Base-by-base conservation (phyloP, 2,888 invertebrate species). In the Volucella zonaria region DNA sequence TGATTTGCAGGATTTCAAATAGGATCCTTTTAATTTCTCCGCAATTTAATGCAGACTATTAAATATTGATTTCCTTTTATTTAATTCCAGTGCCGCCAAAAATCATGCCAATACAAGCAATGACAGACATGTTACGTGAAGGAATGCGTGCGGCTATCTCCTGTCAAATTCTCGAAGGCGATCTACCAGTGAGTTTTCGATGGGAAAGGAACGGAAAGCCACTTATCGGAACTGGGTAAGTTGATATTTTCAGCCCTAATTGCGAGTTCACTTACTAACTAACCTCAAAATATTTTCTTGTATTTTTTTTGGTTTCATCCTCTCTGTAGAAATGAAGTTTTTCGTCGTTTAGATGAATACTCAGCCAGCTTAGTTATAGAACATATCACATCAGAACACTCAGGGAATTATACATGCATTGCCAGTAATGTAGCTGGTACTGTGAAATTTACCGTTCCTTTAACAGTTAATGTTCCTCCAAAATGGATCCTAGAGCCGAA, bases 331-430 rank as follows among this genome's bases (percentile, higher is more conserved):
- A 92, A 93, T 52, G 94, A 94, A 87, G 93, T 94, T 1, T 92
- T 93, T 31, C 92, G 94, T 62, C 93, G 95, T 73, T 93, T 95
- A 91, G 97, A 97, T 90, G 97, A 96, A 90, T 97, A 97, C 92
- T 96, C 97, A 61, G 95, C 96, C 51, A 95, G 96, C 64, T 93
- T 97, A 87, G 95, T 97, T 88, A 97, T 97, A 88, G 97, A 97
- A 90, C 95, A 95, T 90, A 96, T 97, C 86, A 95, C 95, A 74
- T 96, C 97, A 42, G 94, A 95, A 67, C 97, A 97, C 91, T 96
- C 95, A 88, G 97, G 98, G 89, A 97, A 97, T 92, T 97, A 97
- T 90, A 97, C 97, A n/a, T 97, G 97, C 92, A 95, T 96, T 70
- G 97, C 97, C n/a, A 90, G 91, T 87, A 97, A 97, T 92, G 94